Conservation (phyloP, 2,113 vertebrate species). For the Falco punctatus region DNA sequence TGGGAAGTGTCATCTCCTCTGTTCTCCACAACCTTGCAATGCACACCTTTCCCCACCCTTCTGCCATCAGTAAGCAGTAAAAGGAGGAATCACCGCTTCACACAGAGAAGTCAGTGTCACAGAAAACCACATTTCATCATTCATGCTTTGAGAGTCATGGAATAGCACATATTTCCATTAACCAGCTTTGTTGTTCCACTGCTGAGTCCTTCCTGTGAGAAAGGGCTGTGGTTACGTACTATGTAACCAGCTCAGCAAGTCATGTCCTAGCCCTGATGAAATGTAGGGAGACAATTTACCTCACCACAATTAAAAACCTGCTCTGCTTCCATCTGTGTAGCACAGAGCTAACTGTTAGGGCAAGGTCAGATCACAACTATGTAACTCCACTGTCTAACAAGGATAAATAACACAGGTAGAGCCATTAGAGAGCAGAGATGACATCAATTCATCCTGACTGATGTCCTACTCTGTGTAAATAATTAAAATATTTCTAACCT, state of each 20-base stretch:
- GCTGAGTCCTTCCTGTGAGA: constrained; percentile 39
- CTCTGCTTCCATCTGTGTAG: background rate
- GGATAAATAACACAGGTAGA: background rate
- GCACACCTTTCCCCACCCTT: background rate
- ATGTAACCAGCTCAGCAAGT: constrained; percentile 45
- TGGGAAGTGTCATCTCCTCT: background rate
- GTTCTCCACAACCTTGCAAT: background rate
- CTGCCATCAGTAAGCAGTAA: background rate
- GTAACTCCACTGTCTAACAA: background rate
- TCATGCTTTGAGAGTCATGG: background rate
- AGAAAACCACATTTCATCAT: constrained; percentile 1
- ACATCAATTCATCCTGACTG: background rate
- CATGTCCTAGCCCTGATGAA: background rate
- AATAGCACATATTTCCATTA: background rate
- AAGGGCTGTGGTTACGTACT: constrained; percentile 24
- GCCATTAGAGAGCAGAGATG: constrained; percentile 4
- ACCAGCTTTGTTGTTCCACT: background rate
- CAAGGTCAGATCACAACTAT: constrained; percentile 10
- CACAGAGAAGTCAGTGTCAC: background rate
- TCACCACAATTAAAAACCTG: constrained; percentile 49
- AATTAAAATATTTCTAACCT: background rate
- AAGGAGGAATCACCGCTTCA: background rate
- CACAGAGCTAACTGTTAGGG: background rate
- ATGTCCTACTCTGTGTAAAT: background rate
- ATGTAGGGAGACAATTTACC: background rate